phyloP scores from a whole-genome alignment of 2,888 invertebrate genomes.

The Eilema sororculum region DNA sequence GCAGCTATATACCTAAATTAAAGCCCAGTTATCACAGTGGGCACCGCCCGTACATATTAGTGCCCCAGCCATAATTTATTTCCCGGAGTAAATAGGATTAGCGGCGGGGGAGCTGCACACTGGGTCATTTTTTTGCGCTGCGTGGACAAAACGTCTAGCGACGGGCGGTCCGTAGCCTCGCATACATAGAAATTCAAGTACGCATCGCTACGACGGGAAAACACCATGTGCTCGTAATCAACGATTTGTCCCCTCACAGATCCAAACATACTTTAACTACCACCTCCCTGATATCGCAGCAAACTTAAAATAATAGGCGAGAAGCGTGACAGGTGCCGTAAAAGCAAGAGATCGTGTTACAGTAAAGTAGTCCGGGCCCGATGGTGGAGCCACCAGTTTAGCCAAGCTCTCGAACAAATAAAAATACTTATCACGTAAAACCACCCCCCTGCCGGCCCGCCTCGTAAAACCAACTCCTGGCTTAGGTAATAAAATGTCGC shows the following conservation, averaged over 20 bases:
- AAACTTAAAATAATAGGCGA: slow-evolving; percentile 41
- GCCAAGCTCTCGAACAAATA: slow-evolving; percentile 70
- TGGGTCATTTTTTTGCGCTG: slow-evolving; percentile 76
- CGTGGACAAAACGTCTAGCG: slow-evolving; percentile 57
- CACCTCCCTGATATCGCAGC: slow-evolving; percentile 26
- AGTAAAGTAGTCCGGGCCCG: slow-evolving; percentile 62
- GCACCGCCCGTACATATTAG: slow-evolving; percentile 68
- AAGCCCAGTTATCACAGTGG: slow-evolving; percentile 63
- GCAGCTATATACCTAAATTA: slow-evolving; percentile 56
- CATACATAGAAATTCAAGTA: background rate
- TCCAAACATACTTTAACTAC: slow-evolving; percentile 31
- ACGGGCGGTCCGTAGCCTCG: slow-evolving; percentile 39
- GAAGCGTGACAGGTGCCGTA: slow-evolving; percentile 62
- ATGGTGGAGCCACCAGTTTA: slow-evolving; percentile 55
- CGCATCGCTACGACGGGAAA: slow-evolving; percentile 26
- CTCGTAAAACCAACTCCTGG: slow-evolving; percentile 55
- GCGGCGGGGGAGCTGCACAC: slow-evolving; percentile 72
- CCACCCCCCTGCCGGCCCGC: slow-evolving; percentile 49
- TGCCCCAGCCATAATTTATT: slow-evolving; percentile 79
- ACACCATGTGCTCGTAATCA: slow-evolving; percentile 24
- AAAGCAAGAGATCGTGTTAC: slow-evolving; percentile 72
- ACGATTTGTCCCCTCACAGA: slow-evolving; percentile 42
- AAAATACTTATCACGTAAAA: slow-evolving; percentile 80
- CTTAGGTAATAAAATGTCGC: slow-evolving; percentile 66
- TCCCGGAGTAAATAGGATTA: slow-evolving; percentile 82